phyloP scores from a whole-genome alignment of 2,113 vertebrate species.

The Atrichornis clamosus region DNA sequence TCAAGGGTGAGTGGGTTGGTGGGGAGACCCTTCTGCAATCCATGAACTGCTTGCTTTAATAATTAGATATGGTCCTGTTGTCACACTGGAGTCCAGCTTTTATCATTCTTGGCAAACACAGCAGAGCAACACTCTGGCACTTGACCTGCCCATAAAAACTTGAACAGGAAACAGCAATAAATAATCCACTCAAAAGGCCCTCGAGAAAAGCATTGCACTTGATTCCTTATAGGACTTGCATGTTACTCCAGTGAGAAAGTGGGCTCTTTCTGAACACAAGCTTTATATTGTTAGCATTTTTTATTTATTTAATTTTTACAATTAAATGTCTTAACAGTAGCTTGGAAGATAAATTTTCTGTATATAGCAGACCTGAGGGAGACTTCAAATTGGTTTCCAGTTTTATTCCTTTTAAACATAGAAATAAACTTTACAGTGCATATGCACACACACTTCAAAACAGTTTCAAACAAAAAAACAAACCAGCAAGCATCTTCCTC shows the following conservation, averaged over 20 bases:
- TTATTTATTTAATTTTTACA: not conserved
- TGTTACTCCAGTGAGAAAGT: not conserved
- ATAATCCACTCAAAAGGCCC: conserved; percentile 56
- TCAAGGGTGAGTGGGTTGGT: not conserved
- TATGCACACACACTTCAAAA: not conserved
- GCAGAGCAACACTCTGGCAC: conserved; percentile 38
- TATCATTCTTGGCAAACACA: conserved; percentile 52
- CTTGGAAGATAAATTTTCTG: not conserved
- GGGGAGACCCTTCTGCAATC: not conserved
- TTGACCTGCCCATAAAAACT: conserved; percentile 63
- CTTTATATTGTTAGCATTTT: not conserved
- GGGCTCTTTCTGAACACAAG: not conserved
- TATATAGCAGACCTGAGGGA: not conserved
- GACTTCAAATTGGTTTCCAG: not conserved
- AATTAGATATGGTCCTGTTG: conserved; percentile 37
- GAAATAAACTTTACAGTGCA: not conserved
- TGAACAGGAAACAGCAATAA: conserved; percentile 60
- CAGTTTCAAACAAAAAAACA: not conserved
- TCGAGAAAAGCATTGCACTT: conserved; percentile 43
- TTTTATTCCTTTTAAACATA: not conserved
- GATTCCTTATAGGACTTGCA: conserved; percentile 19
- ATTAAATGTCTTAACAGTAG: not conserved
- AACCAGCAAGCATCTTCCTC: not conserved
- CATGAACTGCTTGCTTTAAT: conserved; percentile 21
- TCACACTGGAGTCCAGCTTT: conserved; percentile 40